A percentile compares a stretch with the other conserved stretches of the same genome.
These are phyloP conservation scores for Rhorus exstirpatorius DNA, from an alignment of 2,888 invertebrate species.

Conservation along the genomic window DNA sequence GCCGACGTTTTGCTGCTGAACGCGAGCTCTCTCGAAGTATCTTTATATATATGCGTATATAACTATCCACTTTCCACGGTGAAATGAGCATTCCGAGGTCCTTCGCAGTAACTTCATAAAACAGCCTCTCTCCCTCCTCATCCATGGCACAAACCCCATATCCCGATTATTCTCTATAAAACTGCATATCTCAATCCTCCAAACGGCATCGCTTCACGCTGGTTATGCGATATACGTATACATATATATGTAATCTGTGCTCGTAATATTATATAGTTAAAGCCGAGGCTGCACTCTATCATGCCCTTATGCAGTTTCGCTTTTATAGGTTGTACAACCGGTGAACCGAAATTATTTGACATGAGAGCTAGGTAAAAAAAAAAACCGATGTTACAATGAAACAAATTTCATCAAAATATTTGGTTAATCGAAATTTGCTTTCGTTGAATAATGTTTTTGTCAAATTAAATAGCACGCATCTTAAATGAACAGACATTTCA, in stretches of 20 bases:
- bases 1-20: conserved; percentile 43
- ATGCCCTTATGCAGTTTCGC: conserved; percentile 55
- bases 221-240: conserved; percentile 23
- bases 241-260: conserved; percentile 43
- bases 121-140: conserved; percentile 70
- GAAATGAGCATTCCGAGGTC: conserved; percentile 57
- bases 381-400: conserved; percentile 41
- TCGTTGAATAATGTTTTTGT: too few relatives aligned
- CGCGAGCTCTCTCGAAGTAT: conserved; percentile 75
- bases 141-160: conserved; percentile 71
- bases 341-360: conserved; percentile 62
- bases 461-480: too few relatives aligned
- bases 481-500: too few relatives aligned
- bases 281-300: conserved; percentile 31
- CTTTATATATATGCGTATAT: conserved; percentile 12
- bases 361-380: conserved; percentile 42
- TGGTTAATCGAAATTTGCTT: too few relatives aligned
- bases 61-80: conserved; percentile 77
- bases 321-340: conserved; percentile 65
- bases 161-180: conserved; percentile 83
- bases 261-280: conserved; percentile 56
- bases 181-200: conserved; percentile 83
- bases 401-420: conserved; percentile 11
- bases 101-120: conserved; percentile 83
- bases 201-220: conserved; percentile 49